Evolutionary conservation across 1,140 invertebrate genomes (phyloP), one percentile per base, ranked within the genome.

Genomic region (Kradibia gibbosae): DNA sequence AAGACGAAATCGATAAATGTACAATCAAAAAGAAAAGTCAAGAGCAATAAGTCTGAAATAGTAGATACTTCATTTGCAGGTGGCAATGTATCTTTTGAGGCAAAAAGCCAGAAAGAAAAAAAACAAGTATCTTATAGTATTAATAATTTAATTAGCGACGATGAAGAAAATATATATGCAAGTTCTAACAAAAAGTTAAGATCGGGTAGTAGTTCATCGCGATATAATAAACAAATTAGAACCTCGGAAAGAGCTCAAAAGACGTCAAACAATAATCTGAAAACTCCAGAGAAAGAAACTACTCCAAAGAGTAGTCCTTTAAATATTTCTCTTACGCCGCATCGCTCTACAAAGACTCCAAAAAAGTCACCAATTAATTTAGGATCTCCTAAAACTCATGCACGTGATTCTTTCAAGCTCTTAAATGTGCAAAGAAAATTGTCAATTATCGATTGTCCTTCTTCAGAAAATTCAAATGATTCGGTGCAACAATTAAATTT

Each of bases 241-340:
- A 82, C 74, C 7, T 50, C 80, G 62, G 70, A 82, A 20, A 62
- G 48, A n/a, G 39, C 39, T 20, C 31, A 42, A 13, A 48, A 45
- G 10, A 8, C 4, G 65, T 39, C n/a, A 25, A 53, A 17, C 0
- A 25, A 60, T 53, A 75, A n/a, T 39, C 13, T 28, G 13, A 50
- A 20, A 50, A 31, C 67, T 45, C 1, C 31, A 13, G 39, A 53
- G 10, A 48, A 39, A 48, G 81, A 82, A 36, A 60, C 84, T n/a
- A 87, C 86, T 22, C 86, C 86, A 55, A 85, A 87, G 53, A 86
- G 85, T 73, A 86, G 85, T 81, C 86, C 86, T 42, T 17, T 73
- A 70, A 79, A 80, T 34, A 78, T 86, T 11, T 73, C 82, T 74
- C 55, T 86, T 20, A 84, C 85, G 13, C 86, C 85, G 22, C 85